phyloP scores from a whole-genome alignment of 2,113 vertebrate species.

The Hippocampus abdominalis region DNA sequence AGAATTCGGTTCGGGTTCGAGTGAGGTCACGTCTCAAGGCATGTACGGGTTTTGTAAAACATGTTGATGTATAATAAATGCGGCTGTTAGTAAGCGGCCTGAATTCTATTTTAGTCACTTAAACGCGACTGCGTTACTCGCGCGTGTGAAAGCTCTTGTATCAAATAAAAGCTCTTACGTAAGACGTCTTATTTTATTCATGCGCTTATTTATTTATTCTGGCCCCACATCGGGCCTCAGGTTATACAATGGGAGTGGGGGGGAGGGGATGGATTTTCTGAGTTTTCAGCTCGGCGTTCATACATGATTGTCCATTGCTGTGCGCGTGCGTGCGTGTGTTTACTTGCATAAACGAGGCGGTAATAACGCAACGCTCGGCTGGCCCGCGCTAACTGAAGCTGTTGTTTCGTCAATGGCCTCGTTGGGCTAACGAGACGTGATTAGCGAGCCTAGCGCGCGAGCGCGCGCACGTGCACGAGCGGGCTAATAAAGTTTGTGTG shows the following conservation, averaged over 20 bases:
- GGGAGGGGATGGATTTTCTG: neutral
- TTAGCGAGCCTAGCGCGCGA: neutral
- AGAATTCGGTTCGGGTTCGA: neutral
- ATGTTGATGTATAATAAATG: neutral
- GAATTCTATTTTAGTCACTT: neutral
- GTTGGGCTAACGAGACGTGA: constrained; percentile 7
- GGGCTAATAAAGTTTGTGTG: constrained; percentile 35
- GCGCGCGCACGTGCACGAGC: neutral
- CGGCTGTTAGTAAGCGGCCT: neutral
- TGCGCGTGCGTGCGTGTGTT: neutral
- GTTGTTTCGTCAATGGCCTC: neutral
- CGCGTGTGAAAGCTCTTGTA: neutral
- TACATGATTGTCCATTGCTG: neutral
- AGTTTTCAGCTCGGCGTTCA: constrained; percentile 1
- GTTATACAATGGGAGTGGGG: neutral
- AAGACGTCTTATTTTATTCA: constrained; percentile 9
- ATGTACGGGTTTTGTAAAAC: neutral
- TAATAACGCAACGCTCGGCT: neutral
- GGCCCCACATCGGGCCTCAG: neutral
- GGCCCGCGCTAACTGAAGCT: neutral
- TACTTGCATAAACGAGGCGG: neutral
- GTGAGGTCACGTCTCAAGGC: neutral
- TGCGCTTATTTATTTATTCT: constrained; percentile 6
- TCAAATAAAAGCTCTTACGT: constrained; percentile 3
- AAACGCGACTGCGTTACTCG: neutral